Percentiles rank a stretch among this genome's conserved stretches.
Evolutionary conservation across 2,797 vertebrate genomes (phyloP).

Genomic region (Esox lucius): DNA sequence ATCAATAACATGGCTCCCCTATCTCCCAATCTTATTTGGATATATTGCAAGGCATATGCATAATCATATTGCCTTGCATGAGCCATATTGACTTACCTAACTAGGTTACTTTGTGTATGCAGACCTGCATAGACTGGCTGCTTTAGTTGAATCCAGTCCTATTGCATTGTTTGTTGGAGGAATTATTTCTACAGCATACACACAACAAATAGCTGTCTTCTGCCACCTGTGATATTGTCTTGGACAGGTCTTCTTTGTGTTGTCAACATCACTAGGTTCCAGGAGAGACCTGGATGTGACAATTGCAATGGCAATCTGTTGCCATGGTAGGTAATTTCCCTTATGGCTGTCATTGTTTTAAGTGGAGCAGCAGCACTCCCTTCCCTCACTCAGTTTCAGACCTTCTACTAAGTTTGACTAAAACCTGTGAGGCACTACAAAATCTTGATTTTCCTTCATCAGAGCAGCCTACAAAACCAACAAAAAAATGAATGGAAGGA

Average conservation of each 20-base stretch:
- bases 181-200: not conserved
- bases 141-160: not conserved
- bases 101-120: conserved; percentile 49
- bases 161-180: not conserved
- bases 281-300: conserved; percentile 34
- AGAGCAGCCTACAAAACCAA: not conserved
- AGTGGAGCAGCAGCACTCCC: conserved; percentile 28
- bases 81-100: conserved; percentile 57
- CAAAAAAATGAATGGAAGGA: conserved; percentile 7
- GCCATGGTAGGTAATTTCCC: conserved; percentile 57
- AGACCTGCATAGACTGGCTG: conserved; percentile 10
- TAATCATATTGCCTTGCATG: conserved; percentile 46
- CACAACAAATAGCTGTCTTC: not conserved
- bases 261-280: conserved; percentile 44
- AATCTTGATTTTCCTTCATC: conserved; percentile 32
- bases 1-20: conserved; percentile 78
- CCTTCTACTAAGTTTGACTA: conserved; percentile 4
- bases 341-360: conserved; percentile 49
- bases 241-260: conserved; percentile 34
- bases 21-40: conserved; percentile 65
- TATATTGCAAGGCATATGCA: conserved; percentile 37
- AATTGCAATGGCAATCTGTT: conserved; percentile 57
- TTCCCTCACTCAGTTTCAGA: conserved; percentile 15
- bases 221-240: not conserved
- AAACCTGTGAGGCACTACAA: conserved; percentile 1